Conservation (phyloP, 2,797 vertebrate genomes). For the Coreius guichenoti region DNA sequence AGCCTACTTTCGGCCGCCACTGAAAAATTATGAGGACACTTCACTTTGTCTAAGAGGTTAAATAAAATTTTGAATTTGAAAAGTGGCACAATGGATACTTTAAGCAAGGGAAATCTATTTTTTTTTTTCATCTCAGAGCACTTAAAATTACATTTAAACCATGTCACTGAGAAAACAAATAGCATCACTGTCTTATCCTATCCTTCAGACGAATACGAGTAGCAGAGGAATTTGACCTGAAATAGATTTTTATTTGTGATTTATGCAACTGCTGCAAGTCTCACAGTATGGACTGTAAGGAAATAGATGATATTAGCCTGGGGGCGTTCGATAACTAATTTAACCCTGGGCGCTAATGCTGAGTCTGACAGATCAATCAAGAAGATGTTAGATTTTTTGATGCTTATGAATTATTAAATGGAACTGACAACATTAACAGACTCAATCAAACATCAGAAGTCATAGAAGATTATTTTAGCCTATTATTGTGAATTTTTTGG, state of each 20-base stretch:
- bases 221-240: slow-evolving; percentile 35
- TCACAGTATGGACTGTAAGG: slow-evolving; percentile 37
- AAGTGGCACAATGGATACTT: background rate
- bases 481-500: background rate
- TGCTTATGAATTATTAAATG: slow-evolving; percentile 28
- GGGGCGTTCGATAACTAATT: slow-evolving; percentile 81
- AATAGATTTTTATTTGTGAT: slow-evolving; percentile 61
- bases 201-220: slow-evolving; percentile 22
- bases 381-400: slow-evolving; percentile 34
- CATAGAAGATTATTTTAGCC: background rate
- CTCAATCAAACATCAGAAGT: slow-evolving; percentile 20
- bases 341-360: slow-evolving; percentile 70
- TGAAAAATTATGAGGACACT: background rate
- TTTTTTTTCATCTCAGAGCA: background rate
- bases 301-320: slow-evolving; percentile 64
- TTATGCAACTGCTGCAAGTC: slow-evolving; percentile 57
- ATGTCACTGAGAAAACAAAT: slow-evolving; percentile 9
- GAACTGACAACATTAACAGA: background rate
- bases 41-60: background rate
- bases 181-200: background rate
- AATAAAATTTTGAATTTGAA: slow-evolving; percentile 2
- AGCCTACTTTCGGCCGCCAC: background rate
- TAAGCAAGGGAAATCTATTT: background rate
- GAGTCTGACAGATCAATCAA: slow-evolving; percentile 72
- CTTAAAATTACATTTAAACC: slow-evolving; percentile 18